Evolutionary conservation across 2,797 vertebrate species (phyloP), one percentile per base, ranked within the genome.

Genomic region (Ataeniobius toweri): DNA sequence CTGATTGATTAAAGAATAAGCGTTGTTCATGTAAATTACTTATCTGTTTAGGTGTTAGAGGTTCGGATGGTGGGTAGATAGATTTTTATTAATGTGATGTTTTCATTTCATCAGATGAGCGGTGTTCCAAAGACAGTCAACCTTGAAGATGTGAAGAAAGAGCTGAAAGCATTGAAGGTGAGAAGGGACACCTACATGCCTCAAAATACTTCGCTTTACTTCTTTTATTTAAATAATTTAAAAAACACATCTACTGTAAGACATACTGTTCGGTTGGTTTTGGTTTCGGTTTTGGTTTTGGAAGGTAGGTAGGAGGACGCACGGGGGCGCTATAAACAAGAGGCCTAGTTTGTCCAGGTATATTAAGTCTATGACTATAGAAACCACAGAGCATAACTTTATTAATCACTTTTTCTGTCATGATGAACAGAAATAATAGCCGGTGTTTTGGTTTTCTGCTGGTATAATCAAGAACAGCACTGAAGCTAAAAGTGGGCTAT

Each of bases 91-190:
- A 0, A 9, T 5, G n/a, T 44, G 20, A 44, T 12, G 3, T 58
- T 68, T 44, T 36, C 6, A 7, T 39, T 24, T 53, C 20, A 2
- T 55, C 50, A 55, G 48, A 51, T 24, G 31, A 53, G 41, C 12
- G 10, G n/a, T 28, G 16, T 20, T 55, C 10, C 31, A 44, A 31
- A 72, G 71, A 68, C 44, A 39, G 18, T 13, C 28, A 39, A 24
- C 18, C 16, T 72, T 36, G 71, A 72, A 55, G 71, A 51, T 26
- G 50, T 51, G 10, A 72, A 55, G 71, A 72, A 24, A n/a, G 20
- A 72, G 18, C 50, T 72, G 20, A 39, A 36, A 6, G 18, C 18
- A 22, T n/a, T 72, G n/a, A 72, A 55, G 71, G 71, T 72, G 22
- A 55, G 4, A 20, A 28, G 28, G 36, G 8, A 26, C 18, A 31